These are phyloP conservation scores for Telenomus remus DNA, from an alignment of 1,140 invertebrate genomes.

Conservation along the genomic window DNA sequence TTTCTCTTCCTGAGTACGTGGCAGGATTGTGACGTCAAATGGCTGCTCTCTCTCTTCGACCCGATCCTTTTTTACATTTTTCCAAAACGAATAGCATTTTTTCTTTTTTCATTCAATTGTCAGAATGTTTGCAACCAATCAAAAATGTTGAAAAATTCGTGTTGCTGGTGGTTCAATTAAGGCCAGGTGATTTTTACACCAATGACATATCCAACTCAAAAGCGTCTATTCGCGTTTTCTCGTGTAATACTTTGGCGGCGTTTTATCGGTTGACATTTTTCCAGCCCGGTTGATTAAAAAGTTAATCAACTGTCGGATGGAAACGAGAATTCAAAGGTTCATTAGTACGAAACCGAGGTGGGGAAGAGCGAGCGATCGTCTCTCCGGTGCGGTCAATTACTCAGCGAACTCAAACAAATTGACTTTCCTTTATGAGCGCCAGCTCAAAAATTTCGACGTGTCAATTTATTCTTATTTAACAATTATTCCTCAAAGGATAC, in stretches of 20 bases:
- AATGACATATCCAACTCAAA: neutral
- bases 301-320: slow-evolving; percentile 60
- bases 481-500: slow-evolving; percentile 49
- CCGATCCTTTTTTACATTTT: no score
- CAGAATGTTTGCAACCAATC: no score
- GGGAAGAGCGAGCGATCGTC: neutral
- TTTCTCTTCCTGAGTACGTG: neutral
- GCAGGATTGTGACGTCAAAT: no score
- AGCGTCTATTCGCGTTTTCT: neutral
- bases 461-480: slow-evolving; percentile 49
- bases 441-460: slow-evolving; percentile 50
- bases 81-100: no score
- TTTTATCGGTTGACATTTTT: slow-evolving; percentile 57
- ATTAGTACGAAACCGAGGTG: slow-evolving; percentile 23
- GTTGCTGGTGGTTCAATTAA: no score
- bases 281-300: slow-evolving; percentile 57
- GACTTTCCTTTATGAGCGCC: slow-evolving; percentile 54
- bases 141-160: no score
- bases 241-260: slow-evolving; percentile 44
- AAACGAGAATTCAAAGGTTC: slow-evolving; percentile 58
- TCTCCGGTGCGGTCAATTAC: slow-evolving; percentile 48
- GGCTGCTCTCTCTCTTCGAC: no score
- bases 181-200: no score
- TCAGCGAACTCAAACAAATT: slow-evolving; percentile 55
- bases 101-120: no score